Evolutionary conservation across 2,888 invertebrate genomes (phyloP).

Genomic region (Tenthredo mesomela): DNA sequence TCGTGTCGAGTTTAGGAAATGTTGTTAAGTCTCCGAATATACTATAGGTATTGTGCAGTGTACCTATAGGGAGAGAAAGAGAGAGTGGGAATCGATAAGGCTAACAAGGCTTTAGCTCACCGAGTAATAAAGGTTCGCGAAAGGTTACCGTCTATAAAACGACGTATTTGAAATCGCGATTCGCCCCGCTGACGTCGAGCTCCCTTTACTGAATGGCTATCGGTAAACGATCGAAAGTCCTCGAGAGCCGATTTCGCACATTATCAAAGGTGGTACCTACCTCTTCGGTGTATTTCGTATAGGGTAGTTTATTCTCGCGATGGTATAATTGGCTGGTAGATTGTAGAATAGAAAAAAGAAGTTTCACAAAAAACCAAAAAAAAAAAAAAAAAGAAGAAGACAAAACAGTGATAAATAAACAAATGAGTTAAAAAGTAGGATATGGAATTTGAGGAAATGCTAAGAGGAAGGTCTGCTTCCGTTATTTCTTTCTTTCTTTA

Average conservation of each 20-base stretch:
- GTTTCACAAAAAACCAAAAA: not conserved
- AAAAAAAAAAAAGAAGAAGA: not conserved
- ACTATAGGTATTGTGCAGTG: no score
- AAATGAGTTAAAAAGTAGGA: not conserved
- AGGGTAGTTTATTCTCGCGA: not conserved
- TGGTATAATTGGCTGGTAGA: not conserved
- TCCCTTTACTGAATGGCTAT: constrained; percentile 16
- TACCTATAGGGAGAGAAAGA: no score
- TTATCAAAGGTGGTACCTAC: not conserved
- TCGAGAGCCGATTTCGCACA: not conserved
- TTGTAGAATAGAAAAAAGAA: no score
- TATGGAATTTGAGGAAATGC: not conserved
- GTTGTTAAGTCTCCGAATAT: not conserved
- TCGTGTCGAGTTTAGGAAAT: not conserved
- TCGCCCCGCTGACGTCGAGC: not conserved
- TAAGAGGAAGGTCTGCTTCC: not conserved
- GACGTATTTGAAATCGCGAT: constrained; percentile 28
- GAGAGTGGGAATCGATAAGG: constrained; percentile 62
- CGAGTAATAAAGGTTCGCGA: constrained; percentile 65
- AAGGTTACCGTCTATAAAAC: constrained; percentile 61
- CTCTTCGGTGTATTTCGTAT: not conserved
- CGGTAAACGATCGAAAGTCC: constrained; percentile 34
- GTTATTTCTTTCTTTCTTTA: not conserved
- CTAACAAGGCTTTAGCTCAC: constrained; percentile 63
- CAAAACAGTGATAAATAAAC: not conserved